Percentiles rank a stretch among this genome's conserved stretches.
Evolutionary conservation across 1,140 invertebrate species (phyloP).

Genomic region (Bombus pascuorum): DNA sequence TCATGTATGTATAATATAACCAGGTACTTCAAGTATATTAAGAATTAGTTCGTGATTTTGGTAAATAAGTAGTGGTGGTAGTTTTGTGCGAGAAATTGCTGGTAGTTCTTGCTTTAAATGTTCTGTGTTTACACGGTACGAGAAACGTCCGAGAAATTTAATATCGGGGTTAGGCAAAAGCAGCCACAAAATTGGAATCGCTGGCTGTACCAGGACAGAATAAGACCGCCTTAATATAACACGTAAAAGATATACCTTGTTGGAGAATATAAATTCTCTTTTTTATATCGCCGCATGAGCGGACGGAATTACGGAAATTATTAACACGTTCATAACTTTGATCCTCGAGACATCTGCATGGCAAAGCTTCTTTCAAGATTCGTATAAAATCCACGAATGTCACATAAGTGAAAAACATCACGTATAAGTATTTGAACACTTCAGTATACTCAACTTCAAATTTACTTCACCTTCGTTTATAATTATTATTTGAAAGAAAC

Average conservation of each 20-base stretch:
- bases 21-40: no score
- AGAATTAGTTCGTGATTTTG: no score
- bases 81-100: not conserved
- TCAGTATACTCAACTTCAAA: no score
- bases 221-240: slow-evolving; percentile 24
- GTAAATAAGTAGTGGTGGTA: not conserved
- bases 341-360: not conserved
- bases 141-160: slow-evolving; percentile 37
- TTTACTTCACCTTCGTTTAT: no score
- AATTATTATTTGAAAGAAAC: no score
- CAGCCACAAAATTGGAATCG: slow-evolving; percentile 37
- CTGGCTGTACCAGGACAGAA: not conserved
- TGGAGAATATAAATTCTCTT: slow-evolving; percentile 42
- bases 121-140: slow-evolving; percentile 7
- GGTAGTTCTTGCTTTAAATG: not conserved
- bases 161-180: slow-evolving; percentile 33
- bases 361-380: not conserved
- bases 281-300: slow-evolving; percentile 21
- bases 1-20: no score
- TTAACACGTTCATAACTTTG: slow-evolving; percentile 29
- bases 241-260: not conserved
- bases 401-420: not conserved
- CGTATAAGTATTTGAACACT: no score
- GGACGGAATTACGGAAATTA: slow-evolving; percentile 30
- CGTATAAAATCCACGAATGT: not conserved